Conservation (phyloP, 1,140 invertebrate genomes). For the Aphis craccivora region DNA sequence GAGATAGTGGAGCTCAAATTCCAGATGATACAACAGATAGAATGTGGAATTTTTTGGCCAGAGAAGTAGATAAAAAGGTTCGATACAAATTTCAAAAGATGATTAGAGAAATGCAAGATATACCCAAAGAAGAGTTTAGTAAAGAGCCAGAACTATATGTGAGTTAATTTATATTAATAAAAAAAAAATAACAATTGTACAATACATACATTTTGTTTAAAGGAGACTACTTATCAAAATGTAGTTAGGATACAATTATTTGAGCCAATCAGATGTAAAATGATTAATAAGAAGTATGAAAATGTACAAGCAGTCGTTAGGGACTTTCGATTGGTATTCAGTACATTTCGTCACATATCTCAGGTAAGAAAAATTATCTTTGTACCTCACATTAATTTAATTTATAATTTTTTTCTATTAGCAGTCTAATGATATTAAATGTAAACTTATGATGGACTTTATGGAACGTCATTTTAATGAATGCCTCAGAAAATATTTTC, state of each 20-base stretch:
- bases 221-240: constrained; percentile 54
- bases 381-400: background rate
- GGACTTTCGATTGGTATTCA: constrained; percentile 50
- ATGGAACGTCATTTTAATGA: constrained; percentile 55
- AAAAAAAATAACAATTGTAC: background rate
- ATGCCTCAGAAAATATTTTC: constrained; percentile 54
- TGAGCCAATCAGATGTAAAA: constrained; percentile 52
- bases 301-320: constrained; percentile 51
- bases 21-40: constrained; percentile 50
- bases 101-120: constrained; percentile 55
- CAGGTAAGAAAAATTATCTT: background rate
- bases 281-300: constrained; percentile 55
- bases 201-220: background rate
- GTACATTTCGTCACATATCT: constrained; percentile 56
- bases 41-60: constrained; percentile 53
- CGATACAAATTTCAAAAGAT: constrained; percentile 55
- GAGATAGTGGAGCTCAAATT: background rate
- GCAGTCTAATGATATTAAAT: constrained; percentile 55
- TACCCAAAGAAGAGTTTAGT: constrained; percentile 49
- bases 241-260: constrained; percentile 44
- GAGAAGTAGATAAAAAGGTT: constrained; percentile 54
- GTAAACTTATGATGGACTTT: constrained; percentile 57
- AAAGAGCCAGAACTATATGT: constrained; percentile 51
- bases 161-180: background rate
- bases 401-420: background rate